phyloP scores from a whole-genome alignment of 1,140 invertebrate species.

The Scaptomyza graminum region DNA sequence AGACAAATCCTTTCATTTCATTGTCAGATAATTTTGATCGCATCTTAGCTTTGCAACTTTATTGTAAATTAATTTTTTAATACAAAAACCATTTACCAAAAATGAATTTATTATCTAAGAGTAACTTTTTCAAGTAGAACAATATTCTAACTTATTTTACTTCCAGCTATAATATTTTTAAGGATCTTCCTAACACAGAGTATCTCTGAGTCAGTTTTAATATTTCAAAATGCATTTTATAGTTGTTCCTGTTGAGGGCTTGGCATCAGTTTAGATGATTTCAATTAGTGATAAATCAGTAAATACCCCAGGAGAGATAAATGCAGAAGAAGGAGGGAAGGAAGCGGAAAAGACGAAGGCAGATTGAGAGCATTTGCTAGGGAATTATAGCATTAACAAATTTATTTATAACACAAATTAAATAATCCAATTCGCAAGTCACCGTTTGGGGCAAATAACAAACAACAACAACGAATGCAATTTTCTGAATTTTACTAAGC shows the following conservation, averaged over 20 bases:
- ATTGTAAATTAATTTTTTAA: no score
- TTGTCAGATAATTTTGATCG: no score
- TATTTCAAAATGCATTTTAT: background rate
- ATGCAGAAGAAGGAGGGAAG: background rate
- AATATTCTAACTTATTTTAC: no score
- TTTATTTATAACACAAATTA: constrained; percentile 82
- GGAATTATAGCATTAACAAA: constrained; percentile 77
- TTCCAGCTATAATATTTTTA: no score
- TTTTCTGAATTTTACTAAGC: constrained; percentile 57
- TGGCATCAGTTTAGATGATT: constrained; percentile 49
- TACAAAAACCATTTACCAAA: no score
- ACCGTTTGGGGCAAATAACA: constrained; percentile 56
- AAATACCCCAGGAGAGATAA: constrained; percentile 5
- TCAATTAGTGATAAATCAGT: constrained; percentile 69
- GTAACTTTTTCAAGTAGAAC: no score
- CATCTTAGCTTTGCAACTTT: no score
- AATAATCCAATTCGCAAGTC: constrained; percentile 64
- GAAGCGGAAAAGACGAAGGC: background rate
- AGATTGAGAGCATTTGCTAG: constrained; percentile 24
- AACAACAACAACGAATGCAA: constrained; percentile 61
- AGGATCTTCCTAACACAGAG: background rate
- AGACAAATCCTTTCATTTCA: no score
- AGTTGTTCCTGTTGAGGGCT: constrained; percentile 8
- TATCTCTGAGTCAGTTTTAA: background rate
- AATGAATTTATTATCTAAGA: no score